These are phyloP conservation scores for Borostomias antarcticus DNA, from an alignment of 2,797 vertebrate species.

Conservation along the genomic window DNA sequence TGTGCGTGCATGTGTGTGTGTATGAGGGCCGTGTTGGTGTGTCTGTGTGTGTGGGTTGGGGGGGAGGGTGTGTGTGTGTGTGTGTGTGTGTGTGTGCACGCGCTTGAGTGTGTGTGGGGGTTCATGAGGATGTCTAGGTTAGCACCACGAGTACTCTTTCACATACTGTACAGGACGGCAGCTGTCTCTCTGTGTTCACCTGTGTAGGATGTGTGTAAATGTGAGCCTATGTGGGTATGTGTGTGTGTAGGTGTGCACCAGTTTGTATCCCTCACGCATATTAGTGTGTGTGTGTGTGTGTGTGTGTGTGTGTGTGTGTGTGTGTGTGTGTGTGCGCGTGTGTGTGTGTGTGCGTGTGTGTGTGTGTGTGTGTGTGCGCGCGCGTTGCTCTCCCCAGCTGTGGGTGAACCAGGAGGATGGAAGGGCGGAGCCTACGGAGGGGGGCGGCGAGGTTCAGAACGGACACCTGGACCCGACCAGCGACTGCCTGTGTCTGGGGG, in stretches of 20 bases:
- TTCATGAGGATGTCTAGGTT: no score
- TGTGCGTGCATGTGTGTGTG: conserved; percentile 15
- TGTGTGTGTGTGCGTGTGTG: conserved; percentile 1
- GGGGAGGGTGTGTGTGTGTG: background rate
- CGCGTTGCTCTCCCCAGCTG: conserved; percentile 76
- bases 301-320: conserved; percentile 33
- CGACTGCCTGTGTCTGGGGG: conserved; percentile 96
- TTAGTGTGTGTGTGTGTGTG: conserved; percentile 12
- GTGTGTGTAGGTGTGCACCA: conserved; percentile 1
- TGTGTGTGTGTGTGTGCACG: background rate
- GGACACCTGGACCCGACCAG: conserved; percentile 92
- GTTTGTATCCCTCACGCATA: background rate
- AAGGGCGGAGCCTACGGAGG: conserved; percentile 85
- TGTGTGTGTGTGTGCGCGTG: conserved; percentile 34
- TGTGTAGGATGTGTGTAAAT: conserved; percentile 16
- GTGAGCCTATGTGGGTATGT: conserved; percentile 10
- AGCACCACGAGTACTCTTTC: no score
- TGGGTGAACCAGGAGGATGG: conserved; percentile 99
- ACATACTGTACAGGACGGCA: no score
- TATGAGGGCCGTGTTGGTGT: background rate
- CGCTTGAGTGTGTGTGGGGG: no score
- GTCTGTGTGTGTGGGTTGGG: background rate
- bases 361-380: conserved; percentile 36
- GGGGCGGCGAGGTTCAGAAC: conserved; percentile 94
- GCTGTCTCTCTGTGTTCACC: background rate